Percentiles rank a stretch among this genome's conserved stretches.
phyloP scores from a whole-genome alignment of 35 echinoderm and acorn worm genomes.

The Hemicentrotus pulcherrimus region DNA sequence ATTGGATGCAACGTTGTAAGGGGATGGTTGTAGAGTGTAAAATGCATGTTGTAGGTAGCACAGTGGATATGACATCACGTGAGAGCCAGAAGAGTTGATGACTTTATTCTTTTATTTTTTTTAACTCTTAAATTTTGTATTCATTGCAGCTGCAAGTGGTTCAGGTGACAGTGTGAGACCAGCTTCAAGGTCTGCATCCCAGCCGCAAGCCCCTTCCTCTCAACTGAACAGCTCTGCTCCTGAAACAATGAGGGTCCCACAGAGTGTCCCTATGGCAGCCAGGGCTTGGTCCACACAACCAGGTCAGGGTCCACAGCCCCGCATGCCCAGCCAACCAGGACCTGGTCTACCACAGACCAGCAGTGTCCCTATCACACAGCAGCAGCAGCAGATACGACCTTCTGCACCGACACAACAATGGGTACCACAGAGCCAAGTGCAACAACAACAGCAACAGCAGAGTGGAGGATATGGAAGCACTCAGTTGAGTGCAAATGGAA shows the following conservation, averaged over 20 bases:
- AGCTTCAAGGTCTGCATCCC: not conserved
- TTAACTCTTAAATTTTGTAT: not conserved
- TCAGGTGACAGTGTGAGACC: not conserved
- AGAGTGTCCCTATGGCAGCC: conserved; percentile 14
- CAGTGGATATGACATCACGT: too few species aligned
- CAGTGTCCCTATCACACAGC: not conserved
- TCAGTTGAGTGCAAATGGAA: conserved; percentile 6
- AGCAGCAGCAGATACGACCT: not conserved
- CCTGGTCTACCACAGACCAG: not conserved
- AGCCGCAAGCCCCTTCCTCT: not conserved
- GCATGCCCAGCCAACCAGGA: conserved; percentile 16
- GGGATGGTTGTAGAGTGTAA: too few species aligned
- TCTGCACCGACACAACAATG: not conserved
- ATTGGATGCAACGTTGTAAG: too few species aligned
- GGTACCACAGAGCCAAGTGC: conserved; percentile 14
- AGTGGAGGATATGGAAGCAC: not conserved
- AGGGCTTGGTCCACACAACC: not conserved
- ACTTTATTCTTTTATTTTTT: not conserved
- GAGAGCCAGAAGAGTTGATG: too few species aligned
- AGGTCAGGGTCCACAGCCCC: conserved; percentile 9
- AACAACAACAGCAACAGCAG: conserved; percentile 25
- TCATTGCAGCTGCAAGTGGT: not conserved
- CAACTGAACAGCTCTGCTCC: not conserved
- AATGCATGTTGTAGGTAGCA: too few species aligned
- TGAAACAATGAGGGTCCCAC: conserved; percentile 35